These are phyloP conservation scores for Cyphomyrus discorhynchus DNA, from an alignment of 2,113 vertebrate species.

Conservation along the genomic window DNA sequence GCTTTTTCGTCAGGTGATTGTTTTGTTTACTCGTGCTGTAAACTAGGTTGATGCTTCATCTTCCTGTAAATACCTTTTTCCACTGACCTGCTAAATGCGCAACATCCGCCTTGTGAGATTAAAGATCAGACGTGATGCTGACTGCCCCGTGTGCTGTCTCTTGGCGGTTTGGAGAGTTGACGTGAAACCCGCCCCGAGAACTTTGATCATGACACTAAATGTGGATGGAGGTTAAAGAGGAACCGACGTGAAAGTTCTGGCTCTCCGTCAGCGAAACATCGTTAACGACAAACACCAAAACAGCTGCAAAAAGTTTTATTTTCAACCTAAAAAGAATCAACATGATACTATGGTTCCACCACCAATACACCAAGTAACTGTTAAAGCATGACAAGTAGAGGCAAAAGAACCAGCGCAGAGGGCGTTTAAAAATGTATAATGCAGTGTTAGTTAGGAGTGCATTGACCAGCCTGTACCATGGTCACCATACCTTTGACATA, in stretches of 20 bases:
- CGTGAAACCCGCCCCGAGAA: not conserved
- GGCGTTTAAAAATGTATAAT: too few relatives aligned
- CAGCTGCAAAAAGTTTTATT: not conserved
- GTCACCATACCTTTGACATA: too few relatives aligned
- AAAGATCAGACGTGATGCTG: conserved; percentile 43
- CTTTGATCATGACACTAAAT: not conserved
- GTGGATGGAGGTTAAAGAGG: not conserved
- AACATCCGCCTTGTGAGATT: conserved; percentile 45
- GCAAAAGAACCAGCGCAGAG: too few relatives aligned
- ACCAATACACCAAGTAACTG: not conserved
- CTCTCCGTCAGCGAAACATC: not conserved
- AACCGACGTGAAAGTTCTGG: not conserved
- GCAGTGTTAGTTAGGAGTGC: too few relatives aligned
- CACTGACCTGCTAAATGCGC: conserved; percentile 58
- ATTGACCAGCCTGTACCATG: too few relatives aligned
- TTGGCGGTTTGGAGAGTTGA: not conserved
- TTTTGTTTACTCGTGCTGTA: conserved; percentile 47
- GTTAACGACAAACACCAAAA: not conserved
- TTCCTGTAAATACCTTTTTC: conserved; percentile 57
- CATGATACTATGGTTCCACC: not conserved
- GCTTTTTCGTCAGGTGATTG: conserved; percentile 53
- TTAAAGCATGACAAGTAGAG: too few relatives aligned
- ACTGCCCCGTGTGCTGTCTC: conserved; percentile 11
- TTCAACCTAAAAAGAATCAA: not conserved
- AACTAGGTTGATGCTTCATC: conserved; percentile 34